Base-by-base conservation (phyloP, 64 coral and sea anemone species). In the Montipora foliosa region DNA sequence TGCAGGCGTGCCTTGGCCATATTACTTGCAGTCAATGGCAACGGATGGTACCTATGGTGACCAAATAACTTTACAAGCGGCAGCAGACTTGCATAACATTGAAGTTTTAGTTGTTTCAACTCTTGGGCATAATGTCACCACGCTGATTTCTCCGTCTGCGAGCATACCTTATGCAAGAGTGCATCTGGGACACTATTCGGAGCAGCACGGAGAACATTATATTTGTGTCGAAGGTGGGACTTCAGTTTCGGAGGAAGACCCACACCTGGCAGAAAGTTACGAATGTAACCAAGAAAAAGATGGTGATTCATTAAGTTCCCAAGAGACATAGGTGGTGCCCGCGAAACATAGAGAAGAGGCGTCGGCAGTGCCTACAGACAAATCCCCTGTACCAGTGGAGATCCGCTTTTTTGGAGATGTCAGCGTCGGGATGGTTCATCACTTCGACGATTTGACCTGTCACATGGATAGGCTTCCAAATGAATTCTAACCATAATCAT, bases 61-160 rank as follows among this genome's bases (percentile, higher is more conserved):
- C 67, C 92, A 94, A 8, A 58, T 94, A 19, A 94, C 85, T 19
- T 44, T 88, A 20, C n/a, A 79, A 50, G 85, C 92, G 17, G 47
- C 84, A 61, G 66, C 84, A 5, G 50, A 94, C 1, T 19, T 93
- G 20, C 82, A 81, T 46, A 76, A 75, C 21, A 25, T 25, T 25
- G 25, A 25, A 25, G 25, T 25, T 25, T 13, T 74, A 44, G 61
- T 91, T 46, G 14, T 82, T 15, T 91, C 90, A 3, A 25, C 90
- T 13, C 79, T 91, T 58, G 90, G 90, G 15, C 78, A 8, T 69
- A 48, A 75, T 6, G 79, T 8, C 75, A 91, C 58, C 12, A 50
- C 46, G 6, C 6, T 74, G 13, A 83, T 75, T 55, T 52, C 58
- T 57, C 79, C 79, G 83, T 55, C 45, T 47, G 19, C 69, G 15